Evolutionary conservation across 2,888 invertebrate species (phyloP), one percentile per base, ranked within the genome.

Genomic region (Dynastes grantii): DNA sequence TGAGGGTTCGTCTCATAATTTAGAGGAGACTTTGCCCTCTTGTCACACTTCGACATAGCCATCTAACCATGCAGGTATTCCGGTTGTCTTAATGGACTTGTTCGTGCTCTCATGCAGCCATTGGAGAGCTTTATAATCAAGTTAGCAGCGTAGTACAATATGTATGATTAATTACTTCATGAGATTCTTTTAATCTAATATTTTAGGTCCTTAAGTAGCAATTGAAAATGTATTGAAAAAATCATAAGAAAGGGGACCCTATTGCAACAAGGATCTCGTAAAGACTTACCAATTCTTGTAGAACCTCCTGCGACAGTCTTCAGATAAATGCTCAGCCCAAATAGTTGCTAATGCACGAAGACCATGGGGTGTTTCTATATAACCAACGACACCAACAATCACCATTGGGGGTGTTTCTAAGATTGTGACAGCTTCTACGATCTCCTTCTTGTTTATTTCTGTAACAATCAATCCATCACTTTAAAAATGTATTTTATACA

Each of bases 371-470:
- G 99, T 99, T 88, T 99, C 98, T 85, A 99, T 98, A 91, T 99
- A 99, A 79, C 99, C 99, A 84, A 98, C 98, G 84, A 97, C 95
- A 85, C 99, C 99, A 82, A 99, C 98, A 81, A 97, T 93, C 80
- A 99, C 94, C 97, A 99, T 97, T 58, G 99, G 99, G 78, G 99
- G 99, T 2, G 99, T 95, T 91, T 99, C 99, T 85, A 99, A 92
- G 86, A 99, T 95, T 37, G 99, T 99, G 1, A 99, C 99, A 65
- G 98, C 97, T 89, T 99, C 99, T 32, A 99, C 98, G 80, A 99
- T 97, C 90, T 99, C 99, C 90, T 99, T 99, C 91, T 99, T 99
- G 92, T 99, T 98, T 81, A 98, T 95, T 93, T 99, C 98, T 97
- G 89, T 55, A 91, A 89, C 81, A 32, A 68, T 49, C 37, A n/a